These are phyloP conservation scores for Dolichallabes microphthalmus DNA, from an alignment of 2,113 vertebrate species.

Conservation along the genomic window DNA sequence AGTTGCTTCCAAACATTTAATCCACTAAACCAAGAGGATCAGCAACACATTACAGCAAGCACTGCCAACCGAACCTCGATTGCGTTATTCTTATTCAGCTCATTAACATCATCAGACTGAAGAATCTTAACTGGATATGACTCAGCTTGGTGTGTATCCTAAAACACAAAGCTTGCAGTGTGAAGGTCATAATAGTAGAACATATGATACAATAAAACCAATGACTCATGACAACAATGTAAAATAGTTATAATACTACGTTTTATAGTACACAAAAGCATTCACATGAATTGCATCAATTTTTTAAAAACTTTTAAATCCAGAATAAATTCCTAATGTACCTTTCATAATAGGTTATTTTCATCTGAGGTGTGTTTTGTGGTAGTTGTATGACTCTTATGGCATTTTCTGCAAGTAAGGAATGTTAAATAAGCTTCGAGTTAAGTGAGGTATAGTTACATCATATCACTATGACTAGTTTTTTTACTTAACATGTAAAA, in stretches of 20 bases:
- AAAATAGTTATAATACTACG: not conserved
- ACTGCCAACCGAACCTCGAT: not conserved
- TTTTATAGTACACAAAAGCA: not conserved
- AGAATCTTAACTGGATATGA: not conserved
- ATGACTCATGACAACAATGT: not conserved
- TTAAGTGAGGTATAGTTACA: not conserved
- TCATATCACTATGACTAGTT: not conserved
- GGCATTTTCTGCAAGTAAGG: not conserved
- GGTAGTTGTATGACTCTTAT: not conserved
- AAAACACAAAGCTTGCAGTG: not conserved
- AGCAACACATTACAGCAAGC: constrained; percentile 10
- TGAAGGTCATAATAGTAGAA: not conserved
- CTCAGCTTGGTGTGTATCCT: not conserved
- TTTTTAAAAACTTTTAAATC: too few species aligned
- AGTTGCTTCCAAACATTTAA: constrained; percentile 15
- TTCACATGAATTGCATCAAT: not conserved
- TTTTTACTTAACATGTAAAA: too few species aligned
- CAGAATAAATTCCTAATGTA: not conserved
- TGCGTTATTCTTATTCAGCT: not conserved
- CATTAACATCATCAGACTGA: not conserved
- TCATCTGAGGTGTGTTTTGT: not conserved
- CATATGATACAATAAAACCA: not conserved
- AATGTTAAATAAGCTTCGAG: not conserved
- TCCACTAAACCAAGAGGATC: constrained; percentile 24
- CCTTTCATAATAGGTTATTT: not conserved